Conservation (phyloP, 2,888 invertebrate species). For the Agrotis clavis region DNA sequence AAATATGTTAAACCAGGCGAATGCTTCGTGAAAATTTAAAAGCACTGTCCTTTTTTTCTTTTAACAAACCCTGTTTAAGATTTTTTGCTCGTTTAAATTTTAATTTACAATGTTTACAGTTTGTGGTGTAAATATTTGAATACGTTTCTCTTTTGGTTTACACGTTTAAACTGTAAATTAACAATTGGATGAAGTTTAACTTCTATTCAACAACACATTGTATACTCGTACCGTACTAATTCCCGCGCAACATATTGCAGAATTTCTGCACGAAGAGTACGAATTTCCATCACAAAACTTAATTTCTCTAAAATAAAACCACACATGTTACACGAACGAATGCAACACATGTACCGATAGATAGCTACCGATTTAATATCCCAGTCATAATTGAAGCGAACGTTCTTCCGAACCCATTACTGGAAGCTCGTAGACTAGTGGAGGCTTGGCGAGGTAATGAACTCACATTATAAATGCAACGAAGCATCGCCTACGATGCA, state of each 20-base stretch:
- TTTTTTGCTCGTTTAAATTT: slow-evolving; percentile 59
- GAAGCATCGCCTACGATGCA: slow-evolving; percentile 87
- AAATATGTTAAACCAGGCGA: slow-evolving; percentile 81
- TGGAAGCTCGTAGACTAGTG: slow-evolving; percentile 80
- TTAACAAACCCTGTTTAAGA: slow-evolving; percentile 61
- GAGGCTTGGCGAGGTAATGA: slow-evolving; percentile 86
- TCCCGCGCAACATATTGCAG: slow-evolving; percentile 1
- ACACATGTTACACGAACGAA: slow-evolving; percentile 46
- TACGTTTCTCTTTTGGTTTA: slow-evolving; percentile 39
- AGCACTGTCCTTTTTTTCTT: slow-evolving; percentile 67
- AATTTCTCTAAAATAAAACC: slow-evolving; percentile 55
- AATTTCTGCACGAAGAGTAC: slow-evolving; percentile 8
- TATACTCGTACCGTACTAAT: slow-evolving; percentile 11
- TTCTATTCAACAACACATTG: slow-evolving; percentile 12
- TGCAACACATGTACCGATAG: slow-evolving; percentile 70
- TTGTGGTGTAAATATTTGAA: slow-evolving; percentile 51
- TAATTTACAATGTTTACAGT: slow-evolving; percentile 48
- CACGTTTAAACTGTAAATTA: slow-evolving; percentile 16
- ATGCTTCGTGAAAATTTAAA: slow-evolving; percentile 79
- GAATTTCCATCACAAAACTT: slow-evolving; percentile 23
- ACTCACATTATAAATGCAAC: slow-evolving; percentile 91
- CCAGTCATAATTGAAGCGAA: slow-evolving; percentile 88
- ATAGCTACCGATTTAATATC: slow-evolving; percentile 86
- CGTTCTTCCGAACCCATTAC: slow-evolving; percentile 90
- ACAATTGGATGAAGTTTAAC: slow-evolving; percentile 12